A percentile compares a stretch with the other conserved stretches of the same genome.
These are phyloP conservation scores for Myotis yumanensis DNA, from an alignment of 2,113 vertebrate genomes.

Conservation along the genomic window DNA sequence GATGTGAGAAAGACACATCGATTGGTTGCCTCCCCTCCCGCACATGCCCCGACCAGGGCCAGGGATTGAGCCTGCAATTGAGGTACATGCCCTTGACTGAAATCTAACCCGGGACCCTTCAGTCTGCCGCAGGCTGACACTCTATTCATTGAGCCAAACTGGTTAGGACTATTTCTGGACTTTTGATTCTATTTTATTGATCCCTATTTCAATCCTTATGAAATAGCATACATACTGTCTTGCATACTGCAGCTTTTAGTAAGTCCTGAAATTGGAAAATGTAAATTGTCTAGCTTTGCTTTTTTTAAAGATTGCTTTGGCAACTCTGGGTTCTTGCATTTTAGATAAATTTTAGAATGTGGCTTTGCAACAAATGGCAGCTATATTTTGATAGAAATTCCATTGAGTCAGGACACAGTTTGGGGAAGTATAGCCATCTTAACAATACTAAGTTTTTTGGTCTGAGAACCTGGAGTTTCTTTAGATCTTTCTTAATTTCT, in stretches of 20 bases:
- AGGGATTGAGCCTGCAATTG: no score
- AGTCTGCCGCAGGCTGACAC: no score
- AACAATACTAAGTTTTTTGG: neutral
- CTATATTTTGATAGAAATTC: neutral
- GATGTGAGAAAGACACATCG: no score
- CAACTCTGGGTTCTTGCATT: neutral
- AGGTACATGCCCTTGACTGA: no score
- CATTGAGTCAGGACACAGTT: neutral
- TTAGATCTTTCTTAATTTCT: neutral
- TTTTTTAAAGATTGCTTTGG: neutral
- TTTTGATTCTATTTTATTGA: neutral
- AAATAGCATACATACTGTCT: neutral
- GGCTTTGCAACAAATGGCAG: neutral
- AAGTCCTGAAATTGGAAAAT: neutral
- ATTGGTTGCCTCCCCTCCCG: no score
- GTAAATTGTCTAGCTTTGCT: slow-evolving; percentile 12
- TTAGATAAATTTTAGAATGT: slow-evolving; percentile 20
- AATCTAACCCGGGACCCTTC: no score
- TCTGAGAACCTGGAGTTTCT: neutral
- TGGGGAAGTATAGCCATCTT: neutral
- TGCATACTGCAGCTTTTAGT: neutral
- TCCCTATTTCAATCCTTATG: neutral
- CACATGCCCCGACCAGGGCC: no score
- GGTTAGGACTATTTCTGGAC: neutral
- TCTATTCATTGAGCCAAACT: no score